Base-by-base conservation (phyloP, 2,888 invertebrate genomes). In the Trichopria drosophilae region DNA sequence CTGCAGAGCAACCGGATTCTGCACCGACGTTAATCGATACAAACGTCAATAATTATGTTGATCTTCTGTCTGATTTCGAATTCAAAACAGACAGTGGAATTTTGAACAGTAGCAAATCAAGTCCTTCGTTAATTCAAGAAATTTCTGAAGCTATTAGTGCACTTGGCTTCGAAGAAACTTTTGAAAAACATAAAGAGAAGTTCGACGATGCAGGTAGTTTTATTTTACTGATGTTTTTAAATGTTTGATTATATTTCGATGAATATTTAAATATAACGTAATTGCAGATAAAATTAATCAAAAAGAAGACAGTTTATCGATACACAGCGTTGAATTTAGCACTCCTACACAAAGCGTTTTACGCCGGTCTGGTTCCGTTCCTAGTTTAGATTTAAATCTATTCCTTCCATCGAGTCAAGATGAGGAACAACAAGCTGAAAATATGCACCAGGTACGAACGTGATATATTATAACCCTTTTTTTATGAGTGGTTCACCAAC, bases 381-480 rank as follows among this genome's bases (percentile, higher is more conserved):
- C 74, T 45, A 76, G 76, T 55, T 70, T 76, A 50, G 75, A 77
- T 68, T 65, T 76, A 45, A 76, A 76, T 57, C 72, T 66, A 44
- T 75, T 75, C 58, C 60, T 74, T 59, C 65, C 69, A 43, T 64
- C 68, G 46, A 65, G 62, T 58, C 57, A 65, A 55, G 69, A 72
- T 36, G 71, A 73, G 45, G 72, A 73, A 37, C 69, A 68, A 46
- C 56, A 64, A 43, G 39, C 60, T 15, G 73, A 75, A 57, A 65
- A 63, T 55, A 64, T 67, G 60, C 69, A 72, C 49, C 72, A 75
- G 68, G 74, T 75, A 55, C 20, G 10, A 20, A 34, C 20, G 48
- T 36, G 13, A 20, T 22, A 31, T 6, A 24, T 29, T 7, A 34
- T 44, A 43, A 48, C 7, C 23, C 16, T 29, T 5, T 20, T 45